Percentiles rank a stretch among this genome's conserved stretches.
These are phyloP conservation scores for Alligator sinensis DNA, from an alignment of 2,113 vertebrate genomes.

Conservation along the genomic window DNA sequence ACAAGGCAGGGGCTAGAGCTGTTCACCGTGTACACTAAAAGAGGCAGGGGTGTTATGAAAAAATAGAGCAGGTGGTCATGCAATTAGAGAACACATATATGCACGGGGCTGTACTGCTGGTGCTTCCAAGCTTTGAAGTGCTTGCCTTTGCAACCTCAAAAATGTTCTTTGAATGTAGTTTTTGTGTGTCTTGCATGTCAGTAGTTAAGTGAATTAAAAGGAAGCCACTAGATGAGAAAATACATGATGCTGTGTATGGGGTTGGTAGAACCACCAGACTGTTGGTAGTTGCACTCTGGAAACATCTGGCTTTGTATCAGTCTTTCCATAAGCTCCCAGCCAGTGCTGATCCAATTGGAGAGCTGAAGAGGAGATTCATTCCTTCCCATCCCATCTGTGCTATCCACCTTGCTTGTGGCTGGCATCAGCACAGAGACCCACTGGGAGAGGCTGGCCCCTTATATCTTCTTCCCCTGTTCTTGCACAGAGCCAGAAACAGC, in stretches of 20 bases:
- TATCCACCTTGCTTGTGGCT: not conserved
- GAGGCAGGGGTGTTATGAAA: not conserved
- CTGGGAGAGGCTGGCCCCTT: not conserved
- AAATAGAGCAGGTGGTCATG: no score
- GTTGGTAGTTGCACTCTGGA: not conserved
- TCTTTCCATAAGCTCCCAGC: not conserved
- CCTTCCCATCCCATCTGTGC: not conserved
- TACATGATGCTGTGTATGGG: not conserved
- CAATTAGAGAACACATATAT: no score
- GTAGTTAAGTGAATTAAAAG: not conserved
- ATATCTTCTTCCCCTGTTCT: not conserved
- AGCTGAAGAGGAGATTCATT: no score
- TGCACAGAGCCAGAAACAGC: not conserved
- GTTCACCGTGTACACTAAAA: not conserved
- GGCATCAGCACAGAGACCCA: not conserved
- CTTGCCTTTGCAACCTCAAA: not conserved
- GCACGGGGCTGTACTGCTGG: no score
- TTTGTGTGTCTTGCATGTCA: no score
- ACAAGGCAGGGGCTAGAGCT: not conserved
- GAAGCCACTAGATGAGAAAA: not conserved
- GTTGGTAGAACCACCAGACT: not conserved
- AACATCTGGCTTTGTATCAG: not conserved
- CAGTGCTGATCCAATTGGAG: not conserved
- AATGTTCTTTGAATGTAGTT: not conserved
- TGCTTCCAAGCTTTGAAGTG: no score